Evolutionary conservation across 2,888 invertebrate species (phyloP), one percentile per base, ranked within the genome.

Genomic region (Endotricha flammealis): DNA sequence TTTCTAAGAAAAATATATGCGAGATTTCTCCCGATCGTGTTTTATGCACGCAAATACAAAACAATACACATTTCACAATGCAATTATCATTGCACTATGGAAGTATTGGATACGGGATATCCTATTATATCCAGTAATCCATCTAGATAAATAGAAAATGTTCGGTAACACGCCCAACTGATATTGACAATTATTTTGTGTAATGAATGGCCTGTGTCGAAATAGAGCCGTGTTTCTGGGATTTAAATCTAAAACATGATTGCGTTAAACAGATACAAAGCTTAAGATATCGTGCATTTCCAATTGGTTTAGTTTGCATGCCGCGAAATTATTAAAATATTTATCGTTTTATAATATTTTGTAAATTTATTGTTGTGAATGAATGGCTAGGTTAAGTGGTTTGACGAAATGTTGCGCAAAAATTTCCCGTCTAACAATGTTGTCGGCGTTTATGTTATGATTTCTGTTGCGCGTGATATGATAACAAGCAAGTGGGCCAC

Each of bases 11-110:
- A n/a, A n/a, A n/a, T n/a, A n/a, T n/a, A n/a, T n/a, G n/a, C n/a
- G n/a, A n/a, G n/a, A n/a, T n/a, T n/a, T n/a, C n/a, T n/a, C n/a
- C n/a, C n/a, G n/a, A n/a, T n/a, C n/a, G n/a, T n/a, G n/a, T n/a
- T n/a, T 3, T n/a, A 24, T 11, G 24, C 5, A n/a, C 5, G n/a
- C 17, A 16, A 29, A 29, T 16, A 16, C 29, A 6, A 9, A 12
- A n/a, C 32, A 17, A 16, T 33, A 14, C 43, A 46, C 50, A 60
- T 80, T 77, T 78, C 71, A 70, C 67, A 81, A 82, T 53, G 48
- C 53, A 66, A 77, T 76, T 75, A 79, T 66, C 72, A 74, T 72
- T 67, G 64, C 68, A 46, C 64, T 72, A 75, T 79, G 72, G 76
- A 76, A 70, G 72, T 51, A 59, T 64, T 62, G 58, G 60, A 67